phyloP scores from a whole-genome alignment of 2,797 vertebrate genomes.

The Crocidura indochinensis region DNA sequence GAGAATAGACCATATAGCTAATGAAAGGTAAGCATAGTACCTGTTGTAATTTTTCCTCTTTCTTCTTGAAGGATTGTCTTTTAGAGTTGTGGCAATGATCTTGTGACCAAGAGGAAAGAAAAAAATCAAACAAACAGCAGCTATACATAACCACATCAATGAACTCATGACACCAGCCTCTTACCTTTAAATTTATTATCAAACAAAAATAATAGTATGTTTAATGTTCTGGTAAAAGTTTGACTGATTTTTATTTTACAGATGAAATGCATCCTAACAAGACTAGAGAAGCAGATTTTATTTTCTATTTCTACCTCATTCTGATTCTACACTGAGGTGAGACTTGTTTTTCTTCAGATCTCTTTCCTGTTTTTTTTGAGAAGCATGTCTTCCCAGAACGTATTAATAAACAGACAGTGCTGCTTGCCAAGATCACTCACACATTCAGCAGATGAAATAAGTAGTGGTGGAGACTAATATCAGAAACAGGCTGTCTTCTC shows the following conservation, averaged over 20 bases:
- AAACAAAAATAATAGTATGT: conserved; percentile 5
- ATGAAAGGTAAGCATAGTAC: neutral
- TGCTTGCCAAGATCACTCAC: neutral
- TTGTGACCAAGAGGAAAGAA: neutral
- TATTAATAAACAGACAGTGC: neutral
- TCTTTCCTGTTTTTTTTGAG: neutral
- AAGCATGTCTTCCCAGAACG: neutral
- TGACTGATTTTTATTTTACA: neutral
- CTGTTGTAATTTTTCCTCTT: neutral
- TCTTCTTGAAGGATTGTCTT: neutral
- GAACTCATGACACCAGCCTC: neutral
- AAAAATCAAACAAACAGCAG: neutral
- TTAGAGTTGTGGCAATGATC: neutral
- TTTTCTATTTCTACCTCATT: neutral
- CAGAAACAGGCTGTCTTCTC: neutral
- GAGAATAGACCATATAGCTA: neutral
- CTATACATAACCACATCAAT: neutral
- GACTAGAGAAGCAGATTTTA: neutral
- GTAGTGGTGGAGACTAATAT: neutral
- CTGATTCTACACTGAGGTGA: neutral
- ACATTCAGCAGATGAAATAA: neutral
- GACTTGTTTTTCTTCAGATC: neutral
- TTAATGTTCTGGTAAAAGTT: neutral
- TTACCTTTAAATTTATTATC: neutral
- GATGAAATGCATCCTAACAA: neutral